Conservation (phyloP, 2,888 invertebrate species). For the Caenorhabditis imperialis region DNA sequence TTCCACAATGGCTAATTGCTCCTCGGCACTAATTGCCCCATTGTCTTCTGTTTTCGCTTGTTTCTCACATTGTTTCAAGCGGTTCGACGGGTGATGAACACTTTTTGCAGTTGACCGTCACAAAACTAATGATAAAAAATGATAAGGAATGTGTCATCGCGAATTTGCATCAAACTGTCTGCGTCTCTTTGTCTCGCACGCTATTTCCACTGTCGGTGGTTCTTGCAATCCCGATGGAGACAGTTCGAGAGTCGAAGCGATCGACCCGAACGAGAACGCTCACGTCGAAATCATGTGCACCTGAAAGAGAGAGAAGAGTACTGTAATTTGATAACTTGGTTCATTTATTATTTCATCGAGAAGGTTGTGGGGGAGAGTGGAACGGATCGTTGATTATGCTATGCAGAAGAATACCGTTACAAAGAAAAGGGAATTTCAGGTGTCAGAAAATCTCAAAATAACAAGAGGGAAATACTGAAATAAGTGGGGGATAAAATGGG, state of each 20-base stretch:
- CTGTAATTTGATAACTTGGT: not conserved
- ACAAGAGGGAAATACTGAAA: conserved; percentile 2
- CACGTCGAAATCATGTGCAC: conserved; percentile 8
- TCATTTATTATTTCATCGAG: not conserved
- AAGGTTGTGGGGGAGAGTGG: too few species aligned
- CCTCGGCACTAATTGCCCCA: not conserved
- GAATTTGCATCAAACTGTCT: conserved; percentile 48
- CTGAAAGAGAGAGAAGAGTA: not conserved
- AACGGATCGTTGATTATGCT: conserved; percentile 12
- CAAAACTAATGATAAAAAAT: conserved; percentile 6
- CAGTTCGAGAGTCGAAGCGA: not conserved
- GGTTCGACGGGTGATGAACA: conserved; percentile 7
- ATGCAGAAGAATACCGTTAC: not conserved
- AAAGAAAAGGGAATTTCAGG: too few species aligned
- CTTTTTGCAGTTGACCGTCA: not conserved
- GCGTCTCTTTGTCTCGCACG: conserved; percentile 5
- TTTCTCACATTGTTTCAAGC: conserved; percentile 2
- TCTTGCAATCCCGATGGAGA: conserved; percentile 19
- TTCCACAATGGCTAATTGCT: not conserved
- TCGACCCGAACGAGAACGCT: not conserved
- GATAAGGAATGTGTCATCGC: conserved; percentile 33
- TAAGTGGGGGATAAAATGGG: not conserved
- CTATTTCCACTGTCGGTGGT: conserved; percentile 6
- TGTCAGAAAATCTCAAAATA: too few species aligned
- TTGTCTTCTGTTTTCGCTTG: not conserved